A percentile compares a stretch with the other conserved stretches of the same genome.
Conservation (phyloP, 23 tunicate genomes). For the Ciona savignyi region DNA sequence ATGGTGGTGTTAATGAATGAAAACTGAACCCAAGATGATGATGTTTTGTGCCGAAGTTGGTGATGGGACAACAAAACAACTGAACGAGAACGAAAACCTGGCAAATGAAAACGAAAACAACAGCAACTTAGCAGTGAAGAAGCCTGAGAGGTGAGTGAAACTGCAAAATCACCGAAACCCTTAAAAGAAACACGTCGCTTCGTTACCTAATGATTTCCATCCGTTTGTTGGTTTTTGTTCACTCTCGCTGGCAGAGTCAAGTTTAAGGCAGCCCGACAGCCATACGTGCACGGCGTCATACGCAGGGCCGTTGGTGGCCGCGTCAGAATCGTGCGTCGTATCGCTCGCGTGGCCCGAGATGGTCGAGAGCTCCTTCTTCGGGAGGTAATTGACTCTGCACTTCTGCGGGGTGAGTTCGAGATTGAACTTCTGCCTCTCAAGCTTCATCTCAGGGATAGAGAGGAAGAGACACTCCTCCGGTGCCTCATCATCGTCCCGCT, state of each 20-base stretch:
- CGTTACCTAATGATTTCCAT: conserved; percentile 2
- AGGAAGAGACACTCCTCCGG: conserved; percentile 36
- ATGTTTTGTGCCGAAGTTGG: too few relatives aligned
- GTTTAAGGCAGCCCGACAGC: conserved; percentile 15
- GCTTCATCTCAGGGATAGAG: conserved; percentile 22
- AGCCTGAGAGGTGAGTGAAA: neutral
- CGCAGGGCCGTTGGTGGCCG: neutral
- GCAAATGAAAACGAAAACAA: too few relatives aligned
- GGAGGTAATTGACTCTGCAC: conserved; percentile 25
- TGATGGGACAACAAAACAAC: too few relatives aligned
- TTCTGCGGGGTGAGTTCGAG: conserved; percentile 3
- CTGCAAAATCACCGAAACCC: neutral
- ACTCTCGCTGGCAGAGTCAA: neutral
- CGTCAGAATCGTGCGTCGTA: neutral
- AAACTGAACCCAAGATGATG: too few relatives aligned
- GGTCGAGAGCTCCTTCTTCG: conserved; percentile 35
- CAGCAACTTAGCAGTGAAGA: neutral
- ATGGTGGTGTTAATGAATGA: too few relatives aligned
- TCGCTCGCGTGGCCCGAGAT: neutral
- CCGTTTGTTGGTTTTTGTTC: neutral
- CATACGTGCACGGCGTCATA: conserved; percentile 15
- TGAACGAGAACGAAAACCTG: too few relatives aligned
- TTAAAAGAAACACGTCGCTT: neutral
- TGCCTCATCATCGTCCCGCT: neutral
- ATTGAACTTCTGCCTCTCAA: neutral